These are phyloP conservation scores for Argynnis bischoffii DNA, from an alignment of 2,888 invertebrate species.

Conservation along the genomic window DNA sequence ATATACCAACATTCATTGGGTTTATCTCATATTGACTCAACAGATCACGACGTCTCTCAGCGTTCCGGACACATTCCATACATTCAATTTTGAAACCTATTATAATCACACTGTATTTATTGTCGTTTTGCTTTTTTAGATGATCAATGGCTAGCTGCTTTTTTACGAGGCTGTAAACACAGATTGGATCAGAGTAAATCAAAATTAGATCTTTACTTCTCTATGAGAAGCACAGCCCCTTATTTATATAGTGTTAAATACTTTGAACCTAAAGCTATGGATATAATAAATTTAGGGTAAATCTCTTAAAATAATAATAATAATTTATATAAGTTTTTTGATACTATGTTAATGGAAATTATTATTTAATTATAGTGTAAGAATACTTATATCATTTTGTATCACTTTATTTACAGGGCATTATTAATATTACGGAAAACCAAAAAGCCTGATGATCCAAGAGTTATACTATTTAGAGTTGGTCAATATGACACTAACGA, in stretches of 20 bases:
- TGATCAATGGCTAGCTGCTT: conserved; percentile 83
- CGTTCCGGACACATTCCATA: no score
- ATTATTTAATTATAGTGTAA: background rate
- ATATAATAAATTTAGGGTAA: conserved; percentile 53
- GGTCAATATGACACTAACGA: conserved; percentile 69
- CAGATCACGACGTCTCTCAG: no score
- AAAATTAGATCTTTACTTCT: conserved; percentile 83
- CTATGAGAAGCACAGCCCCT: conserved; percentile 75
- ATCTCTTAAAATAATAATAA: background rate
- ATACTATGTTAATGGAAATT: background rate
- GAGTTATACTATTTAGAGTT: conserved; percentile 76
- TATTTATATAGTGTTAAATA: conserved; percentile 65
- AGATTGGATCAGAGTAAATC: conserved; percentile 83
- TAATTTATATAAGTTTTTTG: background rate
- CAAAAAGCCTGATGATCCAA: conserved; percentile 56
- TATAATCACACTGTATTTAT: background rate
- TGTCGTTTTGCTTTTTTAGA: conserved; percentile 53
- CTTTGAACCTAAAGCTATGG: conserved; percentile 51
- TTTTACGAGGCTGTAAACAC: conserved; percentile 84
- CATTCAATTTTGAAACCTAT: no score
- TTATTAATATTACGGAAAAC: conserved; percentile 52
- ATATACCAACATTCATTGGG: no score
- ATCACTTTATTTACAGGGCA: conserved; percentile 44
- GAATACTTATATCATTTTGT: no score
- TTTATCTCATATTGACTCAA: no score